Evolutionary conservation across 2,113 vertebrate species (phyloP), one percentile per base, ranked within the genome.

Genomic region (Calidris pugnax): DNA sequence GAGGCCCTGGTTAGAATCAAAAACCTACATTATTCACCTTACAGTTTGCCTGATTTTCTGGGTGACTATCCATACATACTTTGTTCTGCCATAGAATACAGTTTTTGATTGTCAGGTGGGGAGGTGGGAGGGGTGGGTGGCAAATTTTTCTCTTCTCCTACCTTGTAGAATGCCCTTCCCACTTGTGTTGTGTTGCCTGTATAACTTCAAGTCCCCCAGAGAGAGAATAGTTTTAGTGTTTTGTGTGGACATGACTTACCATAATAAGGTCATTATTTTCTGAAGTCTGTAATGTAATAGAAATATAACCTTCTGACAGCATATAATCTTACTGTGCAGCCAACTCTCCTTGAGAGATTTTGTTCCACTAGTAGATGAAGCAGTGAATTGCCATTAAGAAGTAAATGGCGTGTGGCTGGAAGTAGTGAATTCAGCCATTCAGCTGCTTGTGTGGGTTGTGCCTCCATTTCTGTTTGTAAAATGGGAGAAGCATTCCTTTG

Each of bases 61-160:
- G 2, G 16, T 6, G 2, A 37, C 33, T 84, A 6, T 43, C 37
- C 10, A 20, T n/a, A n/a, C 7, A 21, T 4, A 28, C 18, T 19
- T 51, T 30, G 1, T 28, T n/a, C 35, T 56, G 16, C n/a, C 32
- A 14, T 1, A 17, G 23, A 81, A 63, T n/a, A 6, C 22, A 62
- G 4, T 2, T 72, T 86, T 35, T 33, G 9, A 37, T 28, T 78
- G 6, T 21, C 35, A 82, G 12, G 28, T 1, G 5, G 23, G 1
- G 5, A 10, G 3, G 5, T 15, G n/a, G 0, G 1, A 50, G 30
- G 10, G 12, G 10, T 14, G 7, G 6, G 23, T 48, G 12, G 15
- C 16, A 57, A 43, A 5, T 26, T 62, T 80, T 32, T 74, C 12
- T 62, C 20, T 71, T 48, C 56, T 56, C 28, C 32, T 69, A 1